phyloP scores from a whole-genome alignment of 2,797 vertebrate species.

The Lepus townsendii region DNA sequence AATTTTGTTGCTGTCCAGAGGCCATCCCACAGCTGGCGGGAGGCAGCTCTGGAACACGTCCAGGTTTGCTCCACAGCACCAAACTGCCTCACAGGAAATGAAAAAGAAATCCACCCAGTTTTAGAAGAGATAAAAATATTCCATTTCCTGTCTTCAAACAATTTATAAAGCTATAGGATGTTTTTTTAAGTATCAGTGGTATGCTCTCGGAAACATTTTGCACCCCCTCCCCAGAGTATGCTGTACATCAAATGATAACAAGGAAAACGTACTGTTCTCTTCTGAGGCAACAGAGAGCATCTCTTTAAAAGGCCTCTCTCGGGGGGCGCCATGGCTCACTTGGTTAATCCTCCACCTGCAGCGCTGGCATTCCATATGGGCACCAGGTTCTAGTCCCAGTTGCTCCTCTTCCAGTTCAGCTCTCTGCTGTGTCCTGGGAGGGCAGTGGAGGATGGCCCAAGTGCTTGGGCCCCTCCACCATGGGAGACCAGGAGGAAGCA shows the following conservation, averaged over 20 bases:
- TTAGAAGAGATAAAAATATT: slow-evolving; percentile 5
- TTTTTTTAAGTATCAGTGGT: slow-evolving; percentile 49
- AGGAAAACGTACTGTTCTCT: background rate
- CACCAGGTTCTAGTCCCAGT: no score
- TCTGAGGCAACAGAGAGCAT: slow-evolving; percentile 25
- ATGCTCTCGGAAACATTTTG: background rate
- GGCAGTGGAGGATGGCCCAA: no score
- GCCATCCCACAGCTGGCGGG: background rate
- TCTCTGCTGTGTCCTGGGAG: no score
- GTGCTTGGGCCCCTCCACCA: no score
- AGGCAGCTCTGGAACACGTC: background rate
- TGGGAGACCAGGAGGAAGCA: no score
- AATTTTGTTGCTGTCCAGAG: background rate
- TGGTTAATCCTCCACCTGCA: no score
- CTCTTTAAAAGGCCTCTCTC: slow-evolving; percentile 14
- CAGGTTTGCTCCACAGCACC: background rate
- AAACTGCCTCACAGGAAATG: background rate
- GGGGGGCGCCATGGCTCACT: no score
- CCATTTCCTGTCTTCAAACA: background rate
- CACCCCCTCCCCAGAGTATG: background rate
- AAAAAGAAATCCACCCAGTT: background rate
- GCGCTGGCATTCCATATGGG: no score
- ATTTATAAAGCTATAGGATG: slow-evolving; percentile 18
- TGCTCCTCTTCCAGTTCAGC: no score
- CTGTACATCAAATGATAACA: background rate